Conservation (phyloP, 35 echinoderm and acorn worm species). For the Hemicentrotus pulcherrimus region DNA sequence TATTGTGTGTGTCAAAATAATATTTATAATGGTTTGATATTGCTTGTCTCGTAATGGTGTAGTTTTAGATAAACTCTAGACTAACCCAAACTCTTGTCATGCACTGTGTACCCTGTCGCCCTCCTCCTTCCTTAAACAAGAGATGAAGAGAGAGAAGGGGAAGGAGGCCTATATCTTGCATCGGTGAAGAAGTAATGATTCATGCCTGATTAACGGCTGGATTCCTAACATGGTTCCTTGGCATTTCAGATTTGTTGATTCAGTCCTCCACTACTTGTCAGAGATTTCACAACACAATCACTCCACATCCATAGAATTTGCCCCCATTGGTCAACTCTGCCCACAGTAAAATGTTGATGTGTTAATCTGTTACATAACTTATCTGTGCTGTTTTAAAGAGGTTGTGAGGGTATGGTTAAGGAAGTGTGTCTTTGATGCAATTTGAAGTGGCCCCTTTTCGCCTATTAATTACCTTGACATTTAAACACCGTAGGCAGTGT, state of each 20-base stretch:
- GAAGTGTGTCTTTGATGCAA: too few species aligned
- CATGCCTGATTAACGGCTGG: neutral
- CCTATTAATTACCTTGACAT: too few species aligned
- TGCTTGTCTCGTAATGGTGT: too few species aligned
- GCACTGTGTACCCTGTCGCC: too few species aligned
- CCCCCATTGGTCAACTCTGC: neutral
- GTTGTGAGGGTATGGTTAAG: too few species aligned
- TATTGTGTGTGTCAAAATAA: too few species aligned
- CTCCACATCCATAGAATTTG: neutral
- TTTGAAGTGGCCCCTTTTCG: too few species aligned
- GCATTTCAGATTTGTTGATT: conserved; percentile 8
- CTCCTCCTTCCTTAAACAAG: neutral
- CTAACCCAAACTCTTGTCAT: neutral
- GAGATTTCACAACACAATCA: neutral
- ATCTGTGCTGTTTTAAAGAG: neutral
- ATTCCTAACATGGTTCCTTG: neutral
- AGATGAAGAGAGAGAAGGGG: neutral
- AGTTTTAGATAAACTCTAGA: too few species aligned
- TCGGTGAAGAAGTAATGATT: neutral
- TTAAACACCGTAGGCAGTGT: too few species aligned
- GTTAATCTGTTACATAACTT: neutral
- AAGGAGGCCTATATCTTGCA: neutral
- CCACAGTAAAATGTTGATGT: neutral
- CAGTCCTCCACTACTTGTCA: neutral
- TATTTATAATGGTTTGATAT: too few species aligned